phyloP scores from a whole-genome alignment of 1,140 invertebrate genomes.

The Pseudomyrmex cubaensis region DNA sequence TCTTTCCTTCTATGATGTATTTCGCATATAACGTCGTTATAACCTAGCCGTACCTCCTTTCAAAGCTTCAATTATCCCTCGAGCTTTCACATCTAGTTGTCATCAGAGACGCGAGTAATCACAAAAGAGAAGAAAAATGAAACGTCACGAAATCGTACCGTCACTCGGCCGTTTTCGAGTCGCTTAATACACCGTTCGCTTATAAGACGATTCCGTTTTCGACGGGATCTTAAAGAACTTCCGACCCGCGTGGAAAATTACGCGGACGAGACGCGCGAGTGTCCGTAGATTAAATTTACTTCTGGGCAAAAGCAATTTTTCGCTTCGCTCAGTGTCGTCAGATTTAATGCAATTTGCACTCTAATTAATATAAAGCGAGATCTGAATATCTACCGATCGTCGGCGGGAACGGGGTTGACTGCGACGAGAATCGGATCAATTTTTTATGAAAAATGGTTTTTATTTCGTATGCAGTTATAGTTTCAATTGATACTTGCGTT shows the following conservation, averaged over 20 bases:
- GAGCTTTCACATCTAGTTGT: conserved; percentile 23
- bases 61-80: conserved; percentile 74
- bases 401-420: neutral
- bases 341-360: conserved; percentile 58
- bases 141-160: conserved; percentile 8
- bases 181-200: conserved; percentile 35
- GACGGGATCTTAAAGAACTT: conserved; percentile 57
- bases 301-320: conserved; percentile 55
- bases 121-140: conserved; percentile 28
- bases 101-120: neutral
- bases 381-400: conserved; percentile 39
- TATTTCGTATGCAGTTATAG: conserved; percentile 40
- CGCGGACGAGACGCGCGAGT: conserved; percentile 30
- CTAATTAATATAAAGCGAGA: conserved; percentile 56
- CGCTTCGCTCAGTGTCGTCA: conserved; percentile 57
- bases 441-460: conserved; percentile 39
- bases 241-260: conserved; percentile 47
- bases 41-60: conserved; percentile 59
- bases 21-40: conserved; percentile 8
- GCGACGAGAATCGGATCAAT: conserved; percentile 38
- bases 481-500: conserved; percentile 9
- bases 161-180: conserved; percentile 20
- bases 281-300: conserved; percentile 58
- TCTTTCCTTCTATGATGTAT: conserved; percentile 34
- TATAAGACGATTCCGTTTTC: conserved; percentile 37